Evolutionary conservation across 2,113 vertebrate species (phyloP), one percentile per base, ranked within the genome.

Genomic region (Oncorhynchus clarkii): DNA sequence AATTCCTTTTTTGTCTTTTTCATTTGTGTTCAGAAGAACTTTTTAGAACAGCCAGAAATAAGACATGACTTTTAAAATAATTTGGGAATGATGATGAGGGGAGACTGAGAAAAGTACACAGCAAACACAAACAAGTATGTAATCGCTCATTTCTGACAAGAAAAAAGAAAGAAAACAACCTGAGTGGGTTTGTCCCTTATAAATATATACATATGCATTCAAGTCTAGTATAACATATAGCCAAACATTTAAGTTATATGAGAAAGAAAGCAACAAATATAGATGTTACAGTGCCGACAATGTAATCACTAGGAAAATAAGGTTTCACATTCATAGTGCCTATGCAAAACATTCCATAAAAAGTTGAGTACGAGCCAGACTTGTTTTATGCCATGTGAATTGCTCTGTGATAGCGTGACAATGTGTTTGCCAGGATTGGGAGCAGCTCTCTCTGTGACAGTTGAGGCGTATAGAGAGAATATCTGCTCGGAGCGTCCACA

Each of bases 121-220:
- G 89, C 92, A 78, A 49, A 90, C 88, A 89, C 86, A 93, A 91
- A 94, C 93, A 90, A 90, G 90, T 91, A 91, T 85, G 88, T 93
- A 93, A 93, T 93, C 93, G 91, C 91, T 93, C 87, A 91, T 92
- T 92, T 91, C 90, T 91, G 90, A 92, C 91, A 90, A 88, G 88
- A 90, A 90, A 90, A 91, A 91, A 91, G 22, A 91, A 89, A 82
- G 88, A 92, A 92, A 90, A 92, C 89, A 92, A 90, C 85, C 86
- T 87, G 85, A 81, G 80, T 91, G 88, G 89, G 88, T 91, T 89
- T 89, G 88, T 89, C 86, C 86, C 76, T 87, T 86, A 85, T 85
- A 86, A 86, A 88, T 57, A 57, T 57, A 20, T 82, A 86, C 75
- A 71, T 75, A 85, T 80, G 78, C 82, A 88, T 86, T 86, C 82